Conservation (phyloP, 1,140 invertebrate genomes). For the Solen grandis region DNA sequence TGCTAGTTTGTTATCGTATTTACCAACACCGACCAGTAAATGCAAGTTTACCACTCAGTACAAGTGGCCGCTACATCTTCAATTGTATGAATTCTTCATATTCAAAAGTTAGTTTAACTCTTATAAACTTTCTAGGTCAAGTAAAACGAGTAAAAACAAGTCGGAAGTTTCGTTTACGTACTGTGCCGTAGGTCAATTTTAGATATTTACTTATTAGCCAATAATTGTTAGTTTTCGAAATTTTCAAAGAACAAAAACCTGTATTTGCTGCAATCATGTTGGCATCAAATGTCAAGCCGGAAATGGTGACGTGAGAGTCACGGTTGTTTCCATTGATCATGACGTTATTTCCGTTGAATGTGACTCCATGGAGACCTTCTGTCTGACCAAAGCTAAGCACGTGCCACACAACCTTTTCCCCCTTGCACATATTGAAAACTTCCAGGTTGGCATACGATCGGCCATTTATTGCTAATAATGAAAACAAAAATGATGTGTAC, state of each 20-base stretch:
- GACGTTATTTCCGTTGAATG: slow-evolving; percentile 60
- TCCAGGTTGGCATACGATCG: slow-evolving; percentile 67
- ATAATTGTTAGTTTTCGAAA: neutral
- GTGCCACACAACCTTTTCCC: slow-evolving; percentile 73
- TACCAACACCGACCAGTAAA: neutral
- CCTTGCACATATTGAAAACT: slow-evolving; percentile 69
- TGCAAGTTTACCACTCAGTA: no score
- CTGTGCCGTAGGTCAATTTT: no score
- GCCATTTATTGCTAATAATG: slow-evolving; percentile 69
- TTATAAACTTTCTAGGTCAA: no score
- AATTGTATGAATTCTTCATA: no score
- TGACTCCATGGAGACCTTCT: slow-evolving; percentile 51
- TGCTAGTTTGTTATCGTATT: no score
- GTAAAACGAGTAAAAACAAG: neutral
- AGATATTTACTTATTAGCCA: no score
- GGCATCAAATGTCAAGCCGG: slow-evolving; percentile 66
- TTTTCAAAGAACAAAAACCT: slow-evolving; percentile 58
- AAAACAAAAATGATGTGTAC: slow-evolving; percentile 10
- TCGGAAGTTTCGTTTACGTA: no score
- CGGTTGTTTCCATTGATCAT: slow-evolving; percentile 54
- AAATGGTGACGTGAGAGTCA: slow-evolving; percentile 63
- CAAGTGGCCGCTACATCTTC: no score
- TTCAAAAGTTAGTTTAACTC: no score
- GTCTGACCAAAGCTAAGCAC: slow-evolving; percentile 62
- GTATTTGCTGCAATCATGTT: slow-evolving; percentile 65